Evolutionary conservation across 2,113 vertebrate genomes (phyloP).

Genomic region (Lagopus leucura): DNA sequence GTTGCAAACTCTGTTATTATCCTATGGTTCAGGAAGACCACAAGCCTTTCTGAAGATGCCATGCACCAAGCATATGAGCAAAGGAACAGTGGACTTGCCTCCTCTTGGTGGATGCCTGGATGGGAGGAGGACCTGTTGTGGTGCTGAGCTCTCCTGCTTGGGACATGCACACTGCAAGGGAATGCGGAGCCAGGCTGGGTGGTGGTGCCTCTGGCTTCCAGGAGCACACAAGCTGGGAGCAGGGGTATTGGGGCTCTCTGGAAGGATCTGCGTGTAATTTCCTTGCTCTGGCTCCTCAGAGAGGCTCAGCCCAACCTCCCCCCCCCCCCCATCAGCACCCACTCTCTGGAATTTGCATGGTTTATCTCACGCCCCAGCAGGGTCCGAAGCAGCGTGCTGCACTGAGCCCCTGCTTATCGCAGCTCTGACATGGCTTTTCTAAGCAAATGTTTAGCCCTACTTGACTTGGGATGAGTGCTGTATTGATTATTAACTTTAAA

Average conservation of each 20-base stretch:
- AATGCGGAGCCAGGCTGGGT: not conserved
- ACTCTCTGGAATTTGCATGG: slow-evolving; percentile 78
- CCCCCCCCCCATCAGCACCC: not conserved
- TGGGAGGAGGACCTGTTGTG: not conserved
- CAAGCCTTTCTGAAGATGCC: not conserved
- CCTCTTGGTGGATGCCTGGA: not conserved
- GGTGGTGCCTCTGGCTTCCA: fast-evolving
- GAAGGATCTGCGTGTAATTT: not conserved
- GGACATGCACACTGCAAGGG: not conserved
- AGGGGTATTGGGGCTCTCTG: not conserved
- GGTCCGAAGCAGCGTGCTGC: slow-evolving; percentile 66
- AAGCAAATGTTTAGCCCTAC: slow-evolving; percentile 86
- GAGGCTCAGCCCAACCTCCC: not conserved
- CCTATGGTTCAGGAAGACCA: not conserved
- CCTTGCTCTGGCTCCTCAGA: not conserved
- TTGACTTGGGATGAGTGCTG: slow-evolving; percentile 80
- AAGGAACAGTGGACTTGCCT: not conserved
- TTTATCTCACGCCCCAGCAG: slow-evolving; percentile 84
- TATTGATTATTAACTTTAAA: slow-evolving; percentile 90
- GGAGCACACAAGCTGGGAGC: not conserved
- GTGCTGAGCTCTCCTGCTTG: not conserved
- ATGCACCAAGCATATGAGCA: not conserved
- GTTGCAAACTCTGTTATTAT: not conserved
- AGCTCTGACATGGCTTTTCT: slow-evolving; percentile 81
- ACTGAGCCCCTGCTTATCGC: slow-evolving; percentile 72